Evolutionary conservation across 2,888 invertebrate species (phyloP).

Genomic region (Standfussiana lucernea): DNA sequence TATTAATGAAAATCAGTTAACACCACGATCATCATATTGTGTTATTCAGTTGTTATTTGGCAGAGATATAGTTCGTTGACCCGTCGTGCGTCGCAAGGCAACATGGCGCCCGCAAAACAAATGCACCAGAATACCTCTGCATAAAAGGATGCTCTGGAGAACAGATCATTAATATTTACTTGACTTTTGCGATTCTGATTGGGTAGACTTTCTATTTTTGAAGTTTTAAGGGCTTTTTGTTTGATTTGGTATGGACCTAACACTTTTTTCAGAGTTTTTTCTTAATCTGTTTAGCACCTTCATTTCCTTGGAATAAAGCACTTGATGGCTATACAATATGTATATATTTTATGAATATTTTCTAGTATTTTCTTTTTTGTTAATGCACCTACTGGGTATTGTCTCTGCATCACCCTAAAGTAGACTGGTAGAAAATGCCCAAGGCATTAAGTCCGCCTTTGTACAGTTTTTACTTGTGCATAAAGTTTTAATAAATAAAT

Average conservation of each 20-base stretch:
- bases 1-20: conserved; percentile 42
- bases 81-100: conserved; percentile 46
- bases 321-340: too few species aligned
- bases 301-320: too few species aligned
- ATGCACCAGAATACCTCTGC: conserved; percentile 62
- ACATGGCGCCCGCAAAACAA: conserved; percentile 50
- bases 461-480: too few species aligned
- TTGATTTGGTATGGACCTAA: not conserved
- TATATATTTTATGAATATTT: too few species aligned
- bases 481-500: too few species aligned
- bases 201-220: conserved; percentile 30
- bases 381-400: too few species aligned
- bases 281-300: not conserved
- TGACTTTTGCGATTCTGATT: conserved; percentile 57
- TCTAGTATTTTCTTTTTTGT: too few species aligned
- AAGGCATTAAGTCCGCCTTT: too few species aligned
- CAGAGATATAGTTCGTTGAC: conserved; percentile 53
- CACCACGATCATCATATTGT: conserved; percentile 31
- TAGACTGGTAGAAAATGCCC: too few species aligned
- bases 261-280: not conserved
- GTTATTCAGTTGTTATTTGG: conserved; percentile 60
- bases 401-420: too few species aligned
- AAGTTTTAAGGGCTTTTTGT: not conserved
- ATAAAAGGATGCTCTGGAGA: conserved; percentile 58
- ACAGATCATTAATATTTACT: conserved; percentile 66